Conservation (phyloP, 2,113 vertebrate species). For the Chamaea fasciata region DNA sequence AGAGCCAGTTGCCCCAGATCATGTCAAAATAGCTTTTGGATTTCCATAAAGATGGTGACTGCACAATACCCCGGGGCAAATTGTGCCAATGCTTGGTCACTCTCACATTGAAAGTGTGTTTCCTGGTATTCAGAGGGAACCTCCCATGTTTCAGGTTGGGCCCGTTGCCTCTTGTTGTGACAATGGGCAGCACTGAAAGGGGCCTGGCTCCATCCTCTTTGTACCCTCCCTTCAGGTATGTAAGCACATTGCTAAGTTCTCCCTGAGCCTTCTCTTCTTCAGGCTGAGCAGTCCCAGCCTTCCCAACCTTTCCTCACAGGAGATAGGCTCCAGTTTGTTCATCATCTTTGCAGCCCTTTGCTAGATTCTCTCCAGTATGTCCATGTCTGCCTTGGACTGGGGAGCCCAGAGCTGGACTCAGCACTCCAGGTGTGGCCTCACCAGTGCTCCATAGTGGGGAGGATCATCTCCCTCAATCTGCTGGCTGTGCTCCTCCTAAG, state of each 20-base stretch:
- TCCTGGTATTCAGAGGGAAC: not conserved
- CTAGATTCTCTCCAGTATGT: not conserved
- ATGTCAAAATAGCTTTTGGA: not conserved
- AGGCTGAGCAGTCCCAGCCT: not conserved
- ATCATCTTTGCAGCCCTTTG: not conserved
- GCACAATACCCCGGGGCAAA: not conserved
- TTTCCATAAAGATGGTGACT: not conserved
- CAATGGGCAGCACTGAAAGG: not conserved
- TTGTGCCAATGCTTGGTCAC: not conserved
- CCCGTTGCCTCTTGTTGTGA: not conserved
- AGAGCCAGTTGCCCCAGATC: not conserved
- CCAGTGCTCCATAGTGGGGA: not conserved
- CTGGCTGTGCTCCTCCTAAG: not conserved
- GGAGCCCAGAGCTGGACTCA: not conserved
- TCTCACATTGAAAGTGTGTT: not conserved
- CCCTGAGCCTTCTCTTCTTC: not conserved
- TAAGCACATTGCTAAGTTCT: not conserved
- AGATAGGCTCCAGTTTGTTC: not conserved
- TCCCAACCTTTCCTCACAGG: not conserved
- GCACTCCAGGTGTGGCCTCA: not conserved
- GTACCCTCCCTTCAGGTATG: not conserved
- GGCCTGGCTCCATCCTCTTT: not conserved
- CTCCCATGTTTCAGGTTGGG: not conserved
- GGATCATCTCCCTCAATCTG: not conserved
- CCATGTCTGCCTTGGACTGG: not conserved